Percentiles rank a stretch among this genome's conserved stretches.
These are phyloP conservation scores for Cerceris ruficornis DNA, from an alignment of 2,888 invertebrate species.

Conservation along the genomic window DNA sequence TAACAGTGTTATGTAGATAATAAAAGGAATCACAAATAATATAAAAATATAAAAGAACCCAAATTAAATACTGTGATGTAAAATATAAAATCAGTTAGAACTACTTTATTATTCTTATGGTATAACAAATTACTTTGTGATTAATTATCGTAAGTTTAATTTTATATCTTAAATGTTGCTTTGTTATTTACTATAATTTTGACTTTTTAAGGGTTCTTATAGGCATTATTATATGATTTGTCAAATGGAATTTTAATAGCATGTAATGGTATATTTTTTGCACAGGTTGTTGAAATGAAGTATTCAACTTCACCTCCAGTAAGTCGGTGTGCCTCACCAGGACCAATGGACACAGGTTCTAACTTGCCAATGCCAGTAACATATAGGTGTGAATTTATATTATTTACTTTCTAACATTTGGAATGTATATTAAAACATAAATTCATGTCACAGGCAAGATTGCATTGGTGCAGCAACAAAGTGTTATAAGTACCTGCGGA, in stretches of 20 bases:
- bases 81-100: too few relatives aligned
- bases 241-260: neutral
- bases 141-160: too few relatives aligned
- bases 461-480: constrained; percentile 94
- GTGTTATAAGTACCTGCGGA: constrained; percentile 92
- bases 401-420: constrained; percentile 3
- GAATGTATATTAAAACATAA: constrained; percentile 68
- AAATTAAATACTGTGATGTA: too few relatives aligned
- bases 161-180: too few relatives aligned
- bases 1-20: too few relatives aligned
- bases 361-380: constrained; percentile 87
- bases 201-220: neutral
- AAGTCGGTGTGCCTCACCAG: constrained; percentile 80
- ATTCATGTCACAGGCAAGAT: constrained; percentile 83
- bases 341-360: constrained; percentile 82
- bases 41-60: constrained; percentile 1
- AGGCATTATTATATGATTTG: neutral
- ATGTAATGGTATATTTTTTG: neutral
- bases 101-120: too few relatives aligned
- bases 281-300: constrained; percentile 82
- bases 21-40: too few relatives aligned
- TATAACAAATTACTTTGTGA: too few relatives aligned
- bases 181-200: neutral
- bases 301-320: constrained; percentile 86
- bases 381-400: constrained; percentile 68